These are phyloP conservation scores for Saguinus imperator DNA, from an alignment of 2,113 vertebrate species.

Conservation along the genomic window DNA sequence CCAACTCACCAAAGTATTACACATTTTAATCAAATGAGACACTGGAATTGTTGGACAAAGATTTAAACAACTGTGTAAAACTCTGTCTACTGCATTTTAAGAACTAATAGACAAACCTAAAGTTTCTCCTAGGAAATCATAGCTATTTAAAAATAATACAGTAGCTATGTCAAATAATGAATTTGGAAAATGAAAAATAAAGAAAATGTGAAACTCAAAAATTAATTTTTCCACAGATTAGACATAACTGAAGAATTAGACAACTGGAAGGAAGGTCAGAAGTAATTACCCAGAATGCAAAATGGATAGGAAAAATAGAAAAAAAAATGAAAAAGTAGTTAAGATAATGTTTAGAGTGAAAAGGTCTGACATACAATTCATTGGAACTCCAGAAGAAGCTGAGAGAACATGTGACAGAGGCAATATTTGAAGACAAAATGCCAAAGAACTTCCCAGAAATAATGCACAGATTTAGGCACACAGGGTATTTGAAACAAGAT, in stretches of 20 bases:
- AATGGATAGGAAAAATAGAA: neutral
- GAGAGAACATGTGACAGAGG: neutral
- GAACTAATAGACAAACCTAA: neutral
- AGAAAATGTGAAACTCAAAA: constrained; percentile 42
- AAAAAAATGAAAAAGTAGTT: neutral
- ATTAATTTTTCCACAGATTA: neutral
- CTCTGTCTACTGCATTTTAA: neutral
- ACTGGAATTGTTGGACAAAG: neutral
- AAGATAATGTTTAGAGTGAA: neutral
- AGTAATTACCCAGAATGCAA: neutral
- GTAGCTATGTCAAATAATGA: neutral
- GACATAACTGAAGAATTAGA: neutral
- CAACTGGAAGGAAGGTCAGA: neutral
- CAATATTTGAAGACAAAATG: neutral
- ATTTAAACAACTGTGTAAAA: neutral
- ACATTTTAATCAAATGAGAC: neutral
- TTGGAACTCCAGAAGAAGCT: neutral
- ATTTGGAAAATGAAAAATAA: neutral
- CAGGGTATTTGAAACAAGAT: neutral
- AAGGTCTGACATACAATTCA: neutral
- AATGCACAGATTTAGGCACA: neutral
- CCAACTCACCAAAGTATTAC: neutral
- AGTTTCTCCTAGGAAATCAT: neutral
- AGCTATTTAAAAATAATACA: neutral
- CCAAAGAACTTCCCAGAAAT: neutral